Evolutionary conservation across 2,113 vertebrate species (phyloP), one percentile per base, ranked within the genome.

Genomic region (Charadrius vociferus): DNA sequence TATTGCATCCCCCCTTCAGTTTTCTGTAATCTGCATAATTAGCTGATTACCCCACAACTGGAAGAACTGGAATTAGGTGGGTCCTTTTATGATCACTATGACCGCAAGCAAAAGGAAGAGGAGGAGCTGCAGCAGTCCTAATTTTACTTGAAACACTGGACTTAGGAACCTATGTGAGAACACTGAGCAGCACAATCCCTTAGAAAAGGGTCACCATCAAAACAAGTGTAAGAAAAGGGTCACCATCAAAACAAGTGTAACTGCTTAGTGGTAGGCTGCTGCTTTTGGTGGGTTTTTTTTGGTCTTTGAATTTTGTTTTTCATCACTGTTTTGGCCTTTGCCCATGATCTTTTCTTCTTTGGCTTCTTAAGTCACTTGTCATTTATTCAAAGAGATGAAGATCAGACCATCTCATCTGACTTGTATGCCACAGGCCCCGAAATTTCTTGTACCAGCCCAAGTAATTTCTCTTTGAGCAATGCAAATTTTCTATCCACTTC

Each of bases 21-120:
- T 91, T 96, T 85, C 73, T 90, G 62, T 87, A 85, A 91, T 61
- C 65, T 79, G 58, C 29, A n/a, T 83, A 80, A 85, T 92, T 80
- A 91, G 39, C 58, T 88, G 78, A 92, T 88, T 93, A 82, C 62
- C 61, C 81, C 81, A 80, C 50, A 88, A 83, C 95, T 86, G 93
- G 96, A 89, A 91, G 84, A 75, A 94, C 95, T 90, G 93, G 96
- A 96, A 96, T 77, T 82, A 95, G 81, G 84, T 93, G 90, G n/a
- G 36, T 93, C 74, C 70, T 86, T 90, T 90, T 58, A 77, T 50
- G 45, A 82, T 92, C 74, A 77, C 56, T 88, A 88, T 83, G 85
- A 92, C 82, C 92, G 58, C 37, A 79, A 87, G 30, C 8, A 72
- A 81, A 85, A 94, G 92, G 91, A 95, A 81, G 95, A 94, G 93